These are phyloP conservation scores for Cyclopterus lumpus DNA, from an alignment of 2,797 vertebrate genomes.

Conservation along the genomic window DNA sequence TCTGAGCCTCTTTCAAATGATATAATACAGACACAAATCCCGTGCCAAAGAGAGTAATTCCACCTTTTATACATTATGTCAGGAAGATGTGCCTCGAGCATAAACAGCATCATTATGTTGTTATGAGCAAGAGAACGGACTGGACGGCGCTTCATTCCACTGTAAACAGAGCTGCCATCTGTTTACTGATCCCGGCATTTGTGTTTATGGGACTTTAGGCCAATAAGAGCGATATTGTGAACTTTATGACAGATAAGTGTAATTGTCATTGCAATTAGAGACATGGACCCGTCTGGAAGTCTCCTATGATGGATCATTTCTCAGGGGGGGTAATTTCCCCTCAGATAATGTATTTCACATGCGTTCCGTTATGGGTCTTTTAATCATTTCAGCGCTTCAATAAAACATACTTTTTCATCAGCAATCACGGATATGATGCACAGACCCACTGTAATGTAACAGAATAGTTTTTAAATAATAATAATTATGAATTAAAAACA, in stretches of 20 bases:
- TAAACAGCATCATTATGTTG: slow-evolving; percentile 33
- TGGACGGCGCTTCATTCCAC: neutral
- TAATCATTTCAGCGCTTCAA: neutral
- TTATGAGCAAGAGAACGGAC: slow-evolving; percentile 7
- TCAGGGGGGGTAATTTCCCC: neutral
- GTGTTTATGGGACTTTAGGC: slow-evolving; percentile 32
- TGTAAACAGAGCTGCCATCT: slow-evolving; percentile 48
- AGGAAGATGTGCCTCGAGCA: neutral
- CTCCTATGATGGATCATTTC: neutral
- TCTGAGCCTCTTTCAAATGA: neutral
- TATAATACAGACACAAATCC: neutral
- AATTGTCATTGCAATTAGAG: slow-evolving; percentile 41
- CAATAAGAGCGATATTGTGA: slow-evolving; percentile 31
- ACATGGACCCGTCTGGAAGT: neutral
- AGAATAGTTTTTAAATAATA: too few relatives aligned
- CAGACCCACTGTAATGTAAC: too few relatives aligned
- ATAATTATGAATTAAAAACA: too few relatives aligned
- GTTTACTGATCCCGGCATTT: slow-evolving; percentile 26
- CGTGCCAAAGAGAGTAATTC: neutral
- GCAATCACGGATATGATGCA: too few relatives aligned
- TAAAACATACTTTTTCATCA: neutral
- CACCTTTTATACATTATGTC: neutral
- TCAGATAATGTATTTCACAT: neutral
- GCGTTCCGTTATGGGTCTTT: neutral
- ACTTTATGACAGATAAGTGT: slow-evolving; percentile 43